phyloP scores from a whole-genome alignment of 2,797 vertebrate genomes.

The Coendou prehensilis region DNA sequence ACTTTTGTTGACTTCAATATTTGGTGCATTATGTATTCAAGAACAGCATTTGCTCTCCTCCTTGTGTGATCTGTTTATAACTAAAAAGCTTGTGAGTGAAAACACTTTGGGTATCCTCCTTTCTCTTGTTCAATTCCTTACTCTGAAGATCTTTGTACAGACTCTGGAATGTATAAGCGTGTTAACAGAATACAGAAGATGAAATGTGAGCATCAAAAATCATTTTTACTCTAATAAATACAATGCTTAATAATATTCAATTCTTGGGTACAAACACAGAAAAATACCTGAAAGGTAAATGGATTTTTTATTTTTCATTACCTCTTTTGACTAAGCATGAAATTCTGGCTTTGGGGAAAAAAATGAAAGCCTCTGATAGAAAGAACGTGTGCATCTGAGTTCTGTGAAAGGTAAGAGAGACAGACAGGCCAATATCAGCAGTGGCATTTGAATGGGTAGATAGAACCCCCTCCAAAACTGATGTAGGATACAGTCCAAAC shows the following conservation, averaged over 20 bases:
- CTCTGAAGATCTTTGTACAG: neutral
- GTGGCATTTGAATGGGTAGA: conserved; percentile 67
- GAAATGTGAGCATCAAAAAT: conserved; percentile 73
- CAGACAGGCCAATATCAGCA: conserved; percentile 73
- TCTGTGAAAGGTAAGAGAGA: conserved; percentile 78
- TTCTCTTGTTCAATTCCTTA: neutral
- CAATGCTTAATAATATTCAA: conserved; percentile 80
- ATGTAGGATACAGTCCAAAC: conserved; percentile 67
- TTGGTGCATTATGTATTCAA: neutral
- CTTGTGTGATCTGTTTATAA: conserved; percentile 41
- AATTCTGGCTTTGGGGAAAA: conserved; percentile 74
- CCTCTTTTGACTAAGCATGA: conserved; percentile 83
- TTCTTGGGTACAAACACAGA: conserved; percentile 78
- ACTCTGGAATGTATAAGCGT: conserved; percentile 30
- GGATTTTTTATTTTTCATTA: conserved; percentile 76
- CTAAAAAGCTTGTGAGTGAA: conserved; percentile 3
- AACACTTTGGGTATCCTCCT: neutral
- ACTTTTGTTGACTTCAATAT: neutral
- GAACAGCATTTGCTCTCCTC: conserved; percentile 24
- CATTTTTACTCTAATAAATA: conserved; percentile 83
- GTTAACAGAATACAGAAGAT: conserved; percentile 77
- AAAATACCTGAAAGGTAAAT: conserved; percentile 83
- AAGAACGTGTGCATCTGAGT: conserved; percentile 69
- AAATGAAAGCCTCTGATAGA: conserved; percentile 68
- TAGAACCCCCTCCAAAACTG: conserved; percentile 76